Conservation (phyloP, 2,113 vertebrate species). For the Scolopax mira region DNA sequence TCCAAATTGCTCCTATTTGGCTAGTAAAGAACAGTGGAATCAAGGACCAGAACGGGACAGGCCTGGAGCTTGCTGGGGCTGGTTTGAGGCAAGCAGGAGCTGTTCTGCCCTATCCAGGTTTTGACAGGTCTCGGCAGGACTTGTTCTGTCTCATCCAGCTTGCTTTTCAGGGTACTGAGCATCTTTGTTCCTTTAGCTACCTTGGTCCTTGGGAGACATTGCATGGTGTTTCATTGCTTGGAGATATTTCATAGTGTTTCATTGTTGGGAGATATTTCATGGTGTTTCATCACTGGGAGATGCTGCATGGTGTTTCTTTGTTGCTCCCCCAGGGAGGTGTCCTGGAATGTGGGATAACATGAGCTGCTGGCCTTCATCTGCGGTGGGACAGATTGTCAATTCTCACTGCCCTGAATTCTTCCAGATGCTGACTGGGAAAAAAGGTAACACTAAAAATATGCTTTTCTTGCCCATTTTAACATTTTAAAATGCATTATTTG, state of each 20-base stretch:
- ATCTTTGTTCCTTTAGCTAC: neutral
- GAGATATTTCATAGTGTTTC: neutral
- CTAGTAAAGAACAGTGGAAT: neutral
- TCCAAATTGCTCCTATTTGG: neutral
- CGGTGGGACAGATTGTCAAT: conserved; percentile 76
- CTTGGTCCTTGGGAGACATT: neutral
- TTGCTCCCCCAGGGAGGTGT: conserved; percentile 64
- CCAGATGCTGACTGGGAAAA: conserved; percentile 72
- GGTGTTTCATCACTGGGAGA: neutral
- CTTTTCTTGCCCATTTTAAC: neutral
- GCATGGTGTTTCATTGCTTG: neutral
- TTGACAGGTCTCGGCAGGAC: neutral
- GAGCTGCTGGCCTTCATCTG: conserved; percentile 87
- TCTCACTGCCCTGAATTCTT: conserved; percentile 84
- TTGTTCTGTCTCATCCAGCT: neutral
- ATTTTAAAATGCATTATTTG: neutral
- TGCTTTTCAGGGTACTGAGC: neutral
- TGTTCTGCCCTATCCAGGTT: neutral
- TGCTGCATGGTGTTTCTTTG: neutral
- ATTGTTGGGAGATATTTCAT: neutral
- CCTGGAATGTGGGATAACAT: conserved; percentile 86
- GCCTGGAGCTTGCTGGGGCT: neutral
- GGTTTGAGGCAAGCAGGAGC: neutral
- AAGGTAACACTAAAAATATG: conserved; percentile 64
- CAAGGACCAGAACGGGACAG: neutral